These are phyloP conservation scores for Myotis vivesi DNA, from an alignment of 2,797 vertebrate genomes.

Conservation along the genomic window DNA sequence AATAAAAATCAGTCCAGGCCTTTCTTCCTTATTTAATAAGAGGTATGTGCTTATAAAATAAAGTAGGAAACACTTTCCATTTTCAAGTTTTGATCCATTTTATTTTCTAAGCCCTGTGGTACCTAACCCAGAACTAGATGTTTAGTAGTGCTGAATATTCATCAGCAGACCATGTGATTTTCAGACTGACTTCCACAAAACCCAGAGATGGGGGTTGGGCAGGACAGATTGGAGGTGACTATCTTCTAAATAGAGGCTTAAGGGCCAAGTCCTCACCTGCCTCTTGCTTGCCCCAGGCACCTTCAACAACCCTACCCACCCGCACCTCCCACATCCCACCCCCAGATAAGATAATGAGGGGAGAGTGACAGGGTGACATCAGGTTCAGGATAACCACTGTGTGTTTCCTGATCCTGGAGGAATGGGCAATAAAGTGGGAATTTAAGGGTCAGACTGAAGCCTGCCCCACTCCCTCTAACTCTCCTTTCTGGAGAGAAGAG, in stretches of 20 bases:
- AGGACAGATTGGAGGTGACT: not conserved
- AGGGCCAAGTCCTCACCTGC: not conserved
- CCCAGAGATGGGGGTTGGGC: not conserved
- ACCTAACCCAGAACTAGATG: not conserved
- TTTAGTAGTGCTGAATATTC: not conserved
- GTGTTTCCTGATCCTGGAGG: not conserved
- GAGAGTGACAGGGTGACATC: not conserved
- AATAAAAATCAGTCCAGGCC: not conserved
- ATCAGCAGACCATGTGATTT: not conserved
- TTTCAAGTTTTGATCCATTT: not conserved
- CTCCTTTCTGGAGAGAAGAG: not conserved
- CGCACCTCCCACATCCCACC: accelerated
- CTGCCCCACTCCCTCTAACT: not conserved
- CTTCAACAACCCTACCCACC: not conserved
- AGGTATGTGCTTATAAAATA: not conserved
- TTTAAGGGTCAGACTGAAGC: not conserved
- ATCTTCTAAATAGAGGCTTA: not conserved
- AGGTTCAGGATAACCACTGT: not conserved
- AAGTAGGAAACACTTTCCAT: not conserved
- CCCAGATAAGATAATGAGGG: not conserved
- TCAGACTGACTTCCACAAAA: not conserved
- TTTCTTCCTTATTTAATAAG: not conserved
- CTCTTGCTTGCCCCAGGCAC: not conserved
- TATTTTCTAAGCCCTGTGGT: not conserved
- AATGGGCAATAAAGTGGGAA: not conserved